Base-by-base conservation (phyloP, 2,888 invertebrate genomes). In the Pseudoips prasinana region DNA sequence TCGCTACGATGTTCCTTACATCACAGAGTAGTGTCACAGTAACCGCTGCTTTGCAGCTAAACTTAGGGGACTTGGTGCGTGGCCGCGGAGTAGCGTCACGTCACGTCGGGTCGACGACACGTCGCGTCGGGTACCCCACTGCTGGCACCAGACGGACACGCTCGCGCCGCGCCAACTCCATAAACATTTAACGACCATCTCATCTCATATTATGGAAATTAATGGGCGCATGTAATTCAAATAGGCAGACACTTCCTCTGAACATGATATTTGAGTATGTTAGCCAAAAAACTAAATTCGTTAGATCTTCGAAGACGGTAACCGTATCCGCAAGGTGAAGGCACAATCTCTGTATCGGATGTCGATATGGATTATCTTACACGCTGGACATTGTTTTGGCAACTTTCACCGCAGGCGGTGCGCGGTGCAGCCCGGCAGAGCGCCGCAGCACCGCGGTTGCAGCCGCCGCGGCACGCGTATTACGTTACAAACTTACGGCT, bases 381-480 rank as follows among this genome's bases (percentile, higher is more conserved):
- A 28, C 7, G 10, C 22, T 32, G 33, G 22, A 28, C 25, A 24
- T 33, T 29, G 30, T 39, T 48, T 52, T 17, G 41, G 22, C n/a
- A 31, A 50, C 54, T 54, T 54, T 53, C 53, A 42, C 54, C 27
- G n/a, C 4, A 2, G 20, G 4, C 7, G 20, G 20, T 14, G 14
- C 14, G 14, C 5, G 14, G 2, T 14, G 14, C 3, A 14, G 14
- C 14, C 14, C 3, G 3, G 14, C 14, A 5, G 14, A 3, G 3
- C 14, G 5, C 14, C 14, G 5, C 14, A 14, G n/a, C n/a, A n/a
- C n/a, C 14, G 14, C 5, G 14, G 2, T 14, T n/a, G 14, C 3
- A 14, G 14, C 14, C 14, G n/a, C n/a, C n/a, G 35, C 30, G 28
- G 7, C 23, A 37, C 25, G 29, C 31, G 41, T 47, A 41, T 44